Conservation (phyloP, 1,140 invertebrate species). For the Listronotus oregonensis region DNA sequence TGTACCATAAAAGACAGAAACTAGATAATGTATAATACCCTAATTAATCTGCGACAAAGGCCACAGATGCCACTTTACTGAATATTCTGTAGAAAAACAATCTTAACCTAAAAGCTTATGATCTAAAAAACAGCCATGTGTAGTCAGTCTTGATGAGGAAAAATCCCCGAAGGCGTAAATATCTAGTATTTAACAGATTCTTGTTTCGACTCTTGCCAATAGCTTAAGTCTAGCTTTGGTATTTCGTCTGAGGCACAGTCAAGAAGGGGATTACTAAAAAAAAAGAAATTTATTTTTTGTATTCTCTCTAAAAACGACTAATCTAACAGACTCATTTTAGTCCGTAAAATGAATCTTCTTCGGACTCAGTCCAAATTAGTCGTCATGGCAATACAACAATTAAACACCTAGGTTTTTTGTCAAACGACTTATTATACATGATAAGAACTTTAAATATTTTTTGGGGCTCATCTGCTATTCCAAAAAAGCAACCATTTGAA, state of each 20-base stretch:
- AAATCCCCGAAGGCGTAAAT: conserved; percentile 6
- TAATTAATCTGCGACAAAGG: not conserved
- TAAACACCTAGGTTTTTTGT: too few species aligned
- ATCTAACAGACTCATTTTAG: too few species aligned
- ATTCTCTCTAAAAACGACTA: too few species aligned
- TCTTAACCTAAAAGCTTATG: conserved; percentile 2
- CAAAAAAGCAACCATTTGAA: too few species aligned
- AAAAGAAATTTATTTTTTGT: too few species aligned
- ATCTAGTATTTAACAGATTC: conserved; percentile 1
- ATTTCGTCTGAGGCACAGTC: conserved; percentile 14
- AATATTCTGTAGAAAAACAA: too few species aligned
- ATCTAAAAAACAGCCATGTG: conserved; percentile 24
- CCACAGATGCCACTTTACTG: not conserved
- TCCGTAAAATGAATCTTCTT: too few species aligned
- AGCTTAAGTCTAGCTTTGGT: conserved; percentile 17
- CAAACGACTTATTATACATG: too few species aligned
- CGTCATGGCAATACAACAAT: too few species aligned
- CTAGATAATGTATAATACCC: not conserved
- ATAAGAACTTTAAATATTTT: too few species aligned
- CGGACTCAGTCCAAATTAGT: too few species aligned
- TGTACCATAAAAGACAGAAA: not conserved
- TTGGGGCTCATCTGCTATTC: too few species aligned
- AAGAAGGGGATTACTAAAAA: conserved; percentile 14
- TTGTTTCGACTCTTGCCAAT: conserved; percentile 20
- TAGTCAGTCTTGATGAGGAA: conserved; percentile 18